Base-by-base conservation (phyloP, 2,888 invertebrate species). In the Eupsilia transversa region DNA sequence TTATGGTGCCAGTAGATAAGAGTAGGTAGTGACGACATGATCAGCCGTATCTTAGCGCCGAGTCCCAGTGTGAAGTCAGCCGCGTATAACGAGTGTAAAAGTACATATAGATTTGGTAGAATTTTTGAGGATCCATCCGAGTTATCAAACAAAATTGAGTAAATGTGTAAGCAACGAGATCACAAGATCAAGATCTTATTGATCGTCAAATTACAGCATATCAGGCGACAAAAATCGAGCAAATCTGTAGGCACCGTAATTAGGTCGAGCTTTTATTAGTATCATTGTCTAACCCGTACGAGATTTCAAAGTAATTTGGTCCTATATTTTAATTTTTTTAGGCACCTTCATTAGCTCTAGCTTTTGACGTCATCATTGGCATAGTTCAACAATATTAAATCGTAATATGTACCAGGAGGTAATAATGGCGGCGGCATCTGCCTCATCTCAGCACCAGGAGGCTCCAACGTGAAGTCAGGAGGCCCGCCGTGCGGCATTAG, bases 351-450 rank as follows among this genome's bases (percentile, higher is more conserved):
- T n/a, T n/a, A n/a, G n/a, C n/a, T n/a, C n/a, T n/a, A n/a, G n/a
- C n/a, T n/a, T n/a, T n/a, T n/a, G n/a, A n/a, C n/a, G n/a, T n/a
- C n/a, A n/a, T n/a, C n/a, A n/a, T n/a, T n/a, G n/a, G n/a, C n/a
- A n/a, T n/a, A n/a, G n/a, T n/a, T n/a, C n/a, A n/a, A n/a, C n/a
- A n/a, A n/a, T n/a, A n/a, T n/a, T n/a, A n/a, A 41, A 9, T 12
- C 0, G 27, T 9, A 38, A 59, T 23, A 23, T n/a, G 77, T 80
- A 93, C 94, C 94, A 35, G 94, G 93, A 12, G 94, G 94, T 83
- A 94, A 74, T 5, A 95, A 84, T 0, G 94, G 95, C n/a, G 95
- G 95, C n/a, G 95, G 95, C 89, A 91, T 89, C 87, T 89, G 93
- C 61, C 91, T 85, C 80, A 92, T 88, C 90, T 95, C 96, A 0